Evolutionary conservation across 2,888 invertebrate species (phyloP).

Genomic region (Biston stratarius): DNA sequence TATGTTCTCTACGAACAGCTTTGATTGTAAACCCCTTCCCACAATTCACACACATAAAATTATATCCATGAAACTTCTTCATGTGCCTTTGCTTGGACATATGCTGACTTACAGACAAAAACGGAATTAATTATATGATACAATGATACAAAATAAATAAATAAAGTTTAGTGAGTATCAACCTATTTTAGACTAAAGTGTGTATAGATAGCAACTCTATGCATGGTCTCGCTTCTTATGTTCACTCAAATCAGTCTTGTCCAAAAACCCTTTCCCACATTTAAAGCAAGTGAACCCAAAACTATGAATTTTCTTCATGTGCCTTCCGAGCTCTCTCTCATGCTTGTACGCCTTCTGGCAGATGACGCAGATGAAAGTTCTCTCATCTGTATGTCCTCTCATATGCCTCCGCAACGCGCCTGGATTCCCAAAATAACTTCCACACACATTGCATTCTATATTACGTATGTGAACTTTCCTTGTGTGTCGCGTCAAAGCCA

Average conservation of each 20-base stretch:
- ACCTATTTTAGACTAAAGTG: not conserved
- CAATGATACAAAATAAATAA: too few relatives aligned
- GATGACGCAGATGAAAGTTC: conserved; percentile 72
- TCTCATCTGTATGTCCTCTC: conserved; percentile 75
- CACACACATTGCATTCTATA: conserved; percentile 76
- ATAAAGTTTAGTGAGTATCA: too few relatives aligned
- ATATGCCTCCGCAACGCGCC: conserved; percentile 75
- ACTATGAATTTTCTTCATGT: conserved; percentile 76
- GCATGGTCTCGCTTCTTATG: conserved; percentile 60
- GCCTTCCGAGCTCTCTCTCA: conserved; percentile 74
- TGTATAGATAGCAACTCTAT: conserved; percentile 72
- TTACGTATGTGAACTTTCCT: conserved; percentile 76
- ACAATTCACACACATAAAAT: conserved; percentile 71
- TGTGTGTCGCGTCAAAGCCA: conserved; percentile 75
- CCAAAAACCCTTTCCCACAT: conserved; percentile 73
- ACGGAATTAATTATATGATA: too few relatives aligned
- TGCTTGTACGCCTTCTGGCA: conserved; percentile 80
- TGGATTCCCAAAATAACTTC: conserved; percentile 75
- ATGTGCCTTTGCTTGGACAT: conserved; percentile 65
- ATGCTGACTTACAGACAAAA: too few relatives aligned
- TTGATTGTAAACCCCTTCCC: conserved; percentile 72
- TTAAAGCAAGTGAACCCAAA: conserved; percentile 70
- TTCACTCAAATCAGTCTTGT: conserved; percentile 72
- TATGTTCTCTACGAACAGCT: conserved; percentile 74
- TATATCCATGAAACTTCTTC: conserved; percentile 72